Evolutionary conservation across 2,797 vertebrate genomes (phyloP).

Genomic region (Acanthiza pusilla): DNA sequence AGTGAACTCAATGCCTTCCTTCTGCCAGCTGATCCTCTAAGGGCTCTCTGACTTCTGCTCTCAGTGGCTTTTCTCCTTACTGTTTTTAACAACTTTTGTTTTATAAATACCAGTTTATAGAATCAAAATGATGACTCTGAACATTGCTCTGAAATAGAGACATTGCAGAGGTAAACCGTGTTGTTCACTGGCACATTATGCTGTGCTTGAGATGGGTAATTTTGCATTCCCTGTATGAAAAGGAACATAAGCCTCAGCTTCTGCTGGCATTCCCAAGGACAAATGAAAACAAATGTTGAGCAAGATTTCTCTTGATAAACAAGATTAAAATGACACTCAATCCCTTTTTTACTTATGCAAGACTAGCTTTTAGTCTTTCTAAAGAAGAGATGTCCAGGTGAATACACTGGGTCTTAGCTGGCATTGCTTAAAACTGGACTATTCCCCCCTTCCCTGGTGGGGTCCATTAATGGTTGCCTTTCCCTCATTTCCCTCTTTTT

Average conservation of each 20-base stretch:
- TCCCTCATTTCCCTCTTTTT: neutral
- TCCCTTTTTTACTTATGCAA: neutral
- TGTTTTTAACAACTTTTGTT: neutral
- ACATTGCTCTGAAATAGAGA: neutral
- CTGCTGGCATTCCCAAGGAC: neutral
- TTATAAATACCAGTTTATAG: neutral
- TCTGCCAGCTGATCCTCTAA: neutral
- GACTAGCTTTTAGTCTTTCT: neutral
- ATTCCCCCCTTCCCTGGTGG: accelerated
- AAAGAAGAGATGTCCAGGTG: neutral
- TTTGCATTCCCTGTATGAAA: neutral
- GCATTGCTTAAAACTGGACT: neutral
- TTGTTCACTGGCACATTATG: neutral
- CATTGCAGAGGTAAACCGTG: neutral
- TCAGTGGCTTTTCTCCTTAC: neutral
- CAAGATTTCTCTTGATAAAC: neutral
- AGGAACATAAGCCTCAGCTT: neutral
- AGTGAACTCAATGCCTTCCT: neutral
- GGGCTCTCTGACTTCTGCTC: neutral
- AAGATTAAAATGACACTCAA: neutral
- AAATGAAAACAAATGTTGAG: neutral
- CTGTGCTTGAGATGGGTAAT: accelerated
- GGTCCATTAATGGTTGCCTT: neutral
- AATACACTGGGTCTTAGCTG: neutral
- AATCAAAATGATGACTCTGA: neutral